These are phyloP conservation scores for Gnathonemus longibarbis DNA, from an alignment of 2,113 vertebrate species.

Conservation along the genomic window DNA sequence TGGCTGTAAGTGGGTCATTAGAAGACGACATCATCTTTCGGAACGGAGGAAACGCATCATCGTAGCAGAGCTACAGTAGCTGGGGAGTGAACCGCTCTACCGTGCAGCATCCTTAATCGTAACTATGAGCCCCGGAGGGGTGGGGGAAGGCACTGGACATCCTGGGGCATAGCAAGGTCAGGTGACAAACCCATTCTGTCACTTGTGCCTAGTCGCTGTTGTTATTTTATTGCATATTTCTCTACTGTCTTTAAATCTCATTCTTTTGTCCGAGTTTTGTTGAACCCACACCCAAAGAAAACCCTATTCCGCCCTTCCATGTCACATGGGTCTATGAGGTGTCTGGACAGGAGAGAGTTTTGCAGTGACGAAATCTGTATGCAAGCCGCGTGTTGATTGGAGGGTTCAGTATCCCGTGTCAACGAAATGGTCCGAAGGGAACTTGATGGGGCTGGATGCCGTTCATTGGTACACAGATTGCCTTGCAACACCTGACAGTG, in stretches of 20 bases:
- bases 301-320: not conserved
- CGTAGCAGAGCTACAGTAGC: not conserved
- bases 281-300: not conserved
- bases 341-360: not conserved
- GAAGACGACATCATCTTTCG: not conserved
- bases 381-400: not conserved
- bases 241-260: not conserved
- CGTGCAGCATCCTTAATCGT: not conserved
- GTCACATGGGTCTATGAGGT: not conserved
- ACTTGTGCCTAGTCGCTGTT: not conserved
- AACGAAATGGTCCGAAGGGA: not conserved
- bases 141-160: not conserved
- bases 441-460: not conserved
- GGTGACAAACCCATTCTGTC: not conserved
- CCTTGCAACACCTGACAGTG: not conserved
- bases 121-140: not conserved
- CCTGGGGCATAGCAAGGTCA: not conserved
- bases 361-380: not conserved
- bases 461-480: not conserved
- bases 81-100: not conserved
- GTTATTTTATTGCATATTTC: not conserved
- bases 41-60: not conserved
- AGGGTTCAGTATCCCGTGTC: not conserved
- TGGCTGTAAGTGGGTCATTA: not conserved
- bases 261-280: not conserved